Conservation (phyloP, 2,888 invertebrate genomes). For the Schizaphis graminum region DNA sequence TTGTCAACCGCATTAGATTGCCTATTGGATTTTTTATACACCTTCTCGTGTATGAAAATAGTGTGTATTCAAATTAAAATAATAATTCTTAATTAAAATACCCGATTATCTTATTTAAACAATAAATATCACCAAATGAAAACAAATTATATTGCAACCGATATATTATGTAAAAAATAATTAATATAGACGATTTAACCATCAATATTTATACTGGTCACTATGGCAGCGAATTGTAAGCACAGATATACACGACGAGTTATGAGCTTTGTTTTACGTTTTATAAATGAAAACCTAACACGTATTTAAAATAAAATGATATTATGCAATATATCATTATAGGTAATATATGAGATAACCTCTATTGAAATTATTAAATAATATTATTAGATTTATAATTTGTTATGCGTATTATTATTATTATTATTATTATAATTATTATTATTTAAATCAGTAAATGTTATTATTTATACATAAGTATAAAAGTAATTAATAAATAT, state of each 20-base stretch:
- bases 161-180: not conserved
- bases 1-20: not conserved
- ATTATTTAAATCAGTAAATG: not conserved
- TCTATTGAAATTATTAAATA: not conserved
- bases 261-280: not conserved
- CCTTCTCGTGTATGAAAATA: not conserved
- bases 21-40: not conserved
- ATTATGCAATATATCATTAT: not conserved
- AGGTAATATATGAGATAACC: too few relatives aligned
- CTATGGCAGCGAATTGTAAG: not conserved
- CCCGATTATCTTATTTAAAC: not conserved
- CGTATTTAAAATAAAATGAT: not conserved
- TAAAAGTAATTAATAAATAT: not conserved
- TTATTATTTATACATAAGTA: not conserved
- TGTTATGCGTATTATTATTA: not conserved
- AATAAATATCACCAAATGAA: not conserved
- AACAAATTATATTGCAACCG: not conserved
- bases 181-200: not conserved
- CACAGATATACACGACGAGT: not conserved
- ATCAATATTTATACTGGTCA: not conserved
- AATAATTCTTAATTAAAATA: not conserved
- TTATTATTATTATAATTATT: too few relatives aligned
- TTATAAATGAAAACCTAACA: not conserved
- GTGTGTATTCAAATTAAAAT: not conserved
- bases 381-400: not conserved